Evolutionary conservation across 2,113 vertebrate species (phyloP), one percentile per base, ranked within the genome.

Genomic region (Proterorhinus semilunaris): DNA sequence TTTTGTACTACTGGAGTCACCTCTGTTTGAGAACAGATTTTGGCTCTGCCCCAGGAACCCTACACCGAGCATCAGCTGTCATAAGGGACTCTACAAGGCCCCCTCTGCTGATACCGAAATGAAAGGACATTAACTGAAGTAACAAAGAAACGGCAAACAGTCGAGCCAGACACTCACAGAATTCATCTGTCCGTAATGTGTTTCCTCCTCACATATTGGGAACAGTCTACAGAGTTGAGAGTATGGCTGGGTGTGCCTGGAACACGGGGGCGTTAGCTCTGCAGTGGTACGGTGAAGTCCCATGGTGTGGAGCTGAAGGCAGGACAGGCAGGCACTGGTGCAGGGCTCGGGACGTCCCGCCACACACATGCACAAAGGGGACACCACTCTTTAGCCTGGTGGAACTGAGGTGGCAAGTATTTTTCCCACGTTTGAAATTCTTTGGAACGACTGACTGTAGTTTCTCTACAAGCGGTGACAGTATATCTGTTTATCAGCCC

Each of bases 271-370:
- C 71, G 71, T 66, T 82, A 84, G 83, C 81, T 88, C 79, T 81
- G 71, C 62, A 74, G 77, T 80, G 81, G 79, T 67, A 64, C 78
- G 79, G 83, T 79, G 76, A 80, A 85, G 81, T 86, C 86, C 86
- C 83, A 83, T 89, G 88, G 88, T 83, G 74, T 88, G 80, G 85
- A 86, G 83, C 89, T 88, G 86, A 91, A 91, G 88, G 90, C 88
- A 91, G 88, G 87, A 88, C 86, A 89, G 90, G 88, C 90, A 91
- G 90, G 90, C 90, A 91, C 90, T 89, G 83, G 87, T 88, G 88
- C 83, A 87, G 79, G 84, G 85, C 81, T 79, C 83, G 86, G 88
- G 88, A 80, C 86, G 83, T 75, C 83, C 74, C 75, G 79, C 79
- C 69, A 71, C 71, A 83, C 79, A 65, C 72, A 58, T 76, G 45